phyloP scores from a whole-genome alignment of 2,888 invertebrate species.

The Branchellion lobata region DNA sequence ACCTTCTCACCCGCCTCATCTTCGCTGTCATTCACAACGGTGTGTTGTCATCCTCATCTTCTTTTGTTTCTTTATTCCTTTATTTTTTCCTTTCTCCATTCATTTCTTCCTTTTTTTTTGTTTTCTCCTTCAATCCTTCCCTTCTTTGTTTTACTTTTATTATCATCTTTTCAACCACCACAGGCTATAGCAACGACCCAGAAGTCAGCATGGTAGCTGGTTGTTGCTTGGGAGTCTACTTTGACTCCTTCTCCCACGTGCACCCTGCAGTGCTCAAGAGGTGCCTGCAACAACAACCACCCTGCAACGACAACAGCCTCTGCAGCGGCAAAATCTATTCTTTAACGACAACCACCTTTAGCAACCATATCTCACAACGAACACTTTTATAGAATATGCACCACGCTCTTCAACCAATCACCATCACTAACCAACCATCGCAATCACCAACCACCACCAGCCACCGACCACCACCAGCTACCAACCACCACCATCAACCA shows the following conservation, averaged over 20 bases:
- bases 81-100: not conserved
- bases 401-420: no score
- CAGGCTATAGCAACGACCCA: slow-evolving; percentile 13
- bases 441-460: not conserved
- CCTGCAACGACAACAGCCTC: no score
- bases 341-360: no score
- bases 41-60: not conserved
- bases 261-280: no score
- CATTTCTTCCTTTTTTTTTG: no score
- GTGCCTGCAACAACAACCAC: no score
- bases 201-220: not conserved
- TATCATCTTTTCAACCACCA: not conserved
- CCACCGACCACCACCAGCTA: not conserved
- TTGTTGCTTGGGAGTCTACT: not conserved
- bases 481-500: not conserved
- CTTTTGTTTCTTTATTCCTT: not conserved
- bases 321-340: no score
- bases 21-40: not conserved
- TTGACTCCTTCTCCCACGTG: not conserved
- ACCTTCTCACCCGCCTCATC: not conserved
- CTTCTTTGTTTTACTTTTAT: no score
- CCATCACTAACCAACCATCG: not conserved
- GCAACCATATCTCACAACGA: no score
- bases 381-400: no score
- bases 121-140: no score